Percentiles rank a stretch among this genome's conserved stretches.
Conservation (phyloP, 2,113 vertebrate genomes). For the Coryphaenoides rupestris region DNA sequence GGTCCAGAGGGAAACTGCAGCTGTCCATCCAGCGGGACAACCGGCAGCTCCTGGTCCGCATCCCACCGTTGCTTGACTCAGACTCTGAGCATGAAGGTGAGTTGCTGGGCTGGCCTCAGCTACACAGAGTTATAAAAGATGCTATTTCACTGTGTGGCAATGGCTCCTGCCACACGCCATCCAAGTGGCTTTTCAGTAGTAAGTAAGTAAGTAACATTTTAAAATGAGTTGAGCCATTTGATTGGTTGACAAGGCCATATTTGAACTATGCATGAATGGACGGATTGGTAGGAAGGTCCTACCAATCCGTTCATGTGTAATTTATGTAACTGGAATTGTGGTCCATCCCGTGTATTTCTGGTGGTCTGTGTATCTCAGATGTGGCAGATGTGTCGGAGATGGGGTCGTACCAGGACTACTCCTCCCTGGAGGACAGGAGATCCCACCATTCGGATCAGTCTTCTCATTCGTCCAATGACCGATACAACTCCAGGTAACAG, state of each 20-base stretch:
- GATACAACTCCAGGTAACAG: constrained; percentile 78
- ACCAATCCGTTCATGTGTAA: too few relatives aligned
- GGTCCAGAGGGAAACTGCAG: constrained; percentile 89
- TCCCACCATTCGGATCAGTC: constrained; percentile 85
- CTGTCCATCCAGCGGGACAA: constrained; percentile 87
- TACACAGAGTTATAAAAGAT: background rate
- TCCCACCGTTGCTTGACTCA: constrained; percentile 86
- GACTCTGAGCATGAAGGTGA: constrained; percentile 93
- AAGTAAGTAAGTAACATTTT: too few relatives aligned
- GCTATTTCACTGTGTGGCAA: too few relatives aligned
- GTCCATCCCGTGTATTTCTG: background rate
- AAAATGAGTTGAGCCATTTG: too few relatives aligned
- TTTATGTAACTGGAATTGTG: too few relatives aligned
- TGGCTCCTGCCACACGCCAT: too few relatives aligned
- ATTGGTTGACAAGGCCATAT: too few relatives aligned
- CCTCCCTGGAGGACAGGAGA: constrained; percentile 81
- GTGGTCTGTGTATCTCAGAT: constrained; percentile 25
- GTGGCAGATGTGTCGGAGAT: constrained; percentile 88
- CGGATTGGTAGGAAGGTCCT: too few relatives aligned
- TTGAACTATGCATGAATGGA: too few relatives aligned
- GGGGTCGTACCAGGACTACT: constrained; percentile 89
- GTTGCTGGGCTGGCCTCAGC: constrained; percentile 20
- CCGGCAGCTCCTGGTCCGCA: constrained; percentile 86
- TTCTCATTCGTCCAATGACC: constrained; percentile 87
- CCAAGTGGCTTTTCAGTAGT: too few relatives aligned